These are phyloP conservation scores for Leptestheria dahalacensis DNA, from an alignment of 1,140 invertebrate species.

Conservation along the genomic window DNA sequence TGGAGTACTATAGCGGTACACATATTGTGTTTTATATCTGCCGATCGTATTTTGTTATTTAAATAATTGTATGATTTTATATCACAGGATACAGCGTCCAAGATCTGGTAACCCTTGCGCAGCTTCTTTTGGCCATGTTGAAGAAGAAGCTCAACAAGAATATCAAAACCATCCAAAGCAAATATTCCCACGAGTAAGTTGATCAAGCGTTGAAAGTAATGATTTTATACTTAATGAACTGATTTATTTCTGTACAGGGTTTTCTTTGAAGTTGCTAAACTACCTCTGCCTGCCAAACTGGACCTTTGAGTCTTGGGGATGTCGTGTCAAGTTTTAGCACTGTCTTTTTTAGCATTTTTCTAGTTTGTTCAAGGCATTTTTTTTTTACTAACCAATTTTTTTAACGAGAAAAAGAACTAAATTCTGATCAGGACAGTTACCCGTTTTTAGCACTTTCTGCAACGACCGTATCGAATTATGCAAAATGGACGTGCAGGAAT, in stretches of 20 bases:
- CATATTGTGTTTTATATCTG: neutral
- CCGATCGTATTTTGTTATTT: too few species aligned
- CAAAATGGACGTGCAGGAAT: too few species aligned
- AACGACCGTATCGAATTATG: too few species aligned
- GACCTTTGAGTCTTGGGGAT: neutral
- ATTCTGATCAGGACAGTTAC: neutral
- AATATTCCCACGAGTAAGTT: conserved; percentile 83
- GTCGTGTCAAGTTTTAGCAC: neutral
- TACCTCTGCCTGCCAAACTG: conserved; percentile 31
- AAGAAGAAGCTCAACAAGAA: conserved; percentile 54
- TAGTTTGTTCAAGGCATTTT: conserved; percentile 15
- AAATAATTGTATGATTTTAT: too few species aligned
- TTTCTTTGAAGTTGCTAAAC: conserved; percentile 50
- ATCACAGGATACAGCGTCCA: conserved; percentile 29
- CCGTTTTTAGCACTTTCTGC: too few species aligned
- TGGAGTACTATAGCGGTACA: conserved; percentile 67
- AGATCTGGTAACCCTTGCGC: conserved; percentile 55
- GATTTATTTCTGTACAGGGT: conserved; percentile 41
- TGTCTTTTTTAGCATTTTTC: conserved; percentile 17
- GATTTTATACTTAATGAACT: neutral
- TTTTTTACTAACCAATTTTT: neutral
- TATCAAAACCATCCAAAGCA: conserved; percentile 70
- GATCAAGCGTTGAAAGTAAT: conserved; percentile 11
- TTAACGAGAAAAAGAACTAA: too few species aligned
- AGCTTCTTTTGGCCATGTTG: conserved; percentile 57